These are phyloP conservation scores for Acanthosepion esculentum DNA, from an alignment of 2,888 invertebrate genomes.

Conservation along the genomic window DNA sequence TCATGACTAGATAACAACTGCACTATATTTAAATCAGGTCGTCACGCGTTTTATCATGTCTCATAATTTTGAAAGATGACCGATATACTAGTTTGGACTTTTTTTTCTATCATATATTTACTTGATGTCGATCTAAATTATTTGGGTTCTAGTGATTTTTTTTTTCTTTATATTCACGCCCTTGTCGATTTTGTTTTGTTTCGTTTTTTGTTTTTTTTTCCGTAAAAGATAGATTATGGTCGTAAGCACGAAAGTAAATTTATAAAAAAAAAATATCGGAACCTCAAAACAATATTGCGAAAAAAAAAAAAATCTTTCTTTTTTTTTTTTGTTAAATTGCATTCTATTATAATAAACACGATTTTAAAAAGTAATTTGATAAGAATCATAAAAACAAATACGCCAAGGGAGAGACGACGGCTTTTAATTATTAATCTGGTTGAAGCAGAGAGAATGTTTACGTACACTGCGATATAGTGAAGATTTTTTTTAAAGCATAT, in stretches of 20 bases:
- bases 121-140: neutral
- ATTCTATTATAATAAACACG: neutral
- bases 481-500: neutral
- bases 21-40: neutral
- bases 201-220: too few species aligned
- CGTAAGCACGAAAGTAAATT: neutral
- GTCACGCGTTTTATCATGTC: conserved; percentile 33
- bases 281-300: neutral
- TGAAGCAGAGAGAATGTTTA: neutral
- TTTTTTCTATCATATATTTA: neutral
- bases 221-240: neutral
- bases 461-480: neutral
- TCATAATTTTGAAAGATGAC: conserved; percentile 20
- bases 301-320: neutral
- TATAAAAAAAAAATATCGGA: neutral
- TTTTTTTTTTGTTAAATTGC: neutral
- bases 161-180: too few species aligned
- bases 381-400: neutral
- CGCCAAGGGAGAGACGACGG: neutral
- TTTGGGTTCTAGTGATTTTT: neutral
- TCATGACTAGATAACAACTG: too few species aligned
- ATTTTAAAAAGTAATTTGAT: neutral
- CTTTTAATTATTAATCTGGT: neutral
- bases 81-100: neutral
- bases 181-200: too few species aligned